Evolutionary conservation across 1,140 invertebrate genomes (phyloP), one percentile per base, ranked within the genome.

Genomic region (Lepidostoma basale): DNA sequence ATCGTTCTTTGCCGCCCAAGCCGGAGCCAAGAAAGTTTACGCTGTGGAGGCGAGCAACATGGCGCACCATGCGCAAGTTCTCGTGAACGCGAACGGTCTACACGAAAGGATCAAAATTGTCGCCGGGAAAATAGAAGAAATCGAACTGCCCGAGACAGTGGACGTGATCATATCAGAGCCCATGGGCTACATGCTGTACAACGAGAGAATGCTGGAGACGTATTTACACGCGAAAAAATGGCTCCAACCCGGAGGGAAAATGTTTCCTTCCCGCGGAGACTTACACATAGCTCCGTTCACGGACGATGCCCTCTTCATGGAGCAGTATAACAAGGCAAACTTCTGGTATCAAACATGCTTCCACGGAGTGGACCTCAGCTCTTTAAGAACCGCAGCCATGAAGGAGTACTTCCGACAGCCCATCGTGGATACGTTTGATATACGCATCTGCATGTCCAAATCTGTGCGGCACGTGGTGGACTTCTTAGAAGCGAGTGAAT

Each of bases 181-280:
- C 0, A 99, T 99, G 98, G 98, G 98, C 23, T 99, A 99, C 76
- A 99, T 99, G 98, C 83, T 99, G 9, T 98, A 98, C 77, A 99
- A 99, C 83, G 98, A 99, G 82, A 86, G 98, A 73, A 99, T 99
- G 98, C 83, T 99, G 68, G 98, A 99, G 84, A 98, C 96, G 3
- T 99, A 97, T 84, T 83, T 99, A 44, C 97, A 99, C 84, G 97
- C 97, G 2, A 98, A 98, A 77, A 99, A 99, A 77, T 99, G 96
- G 95, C 85, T 99, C 10, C 92, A 91, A 82, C 92, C 94, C 49
- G 89, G 90, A 77, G 96, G 95, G 23, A 88, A 88, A 74, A 99
- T 99, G 98, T 99, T 97, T 81, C 98, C 98, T 36, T 93, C 94
- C 1, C 88, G 93, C 79, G 97, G 97, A 49, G 96, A 99, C 84